A percentile compares a stretch with the other conserved stretches of the same genome.
These are phyloP conservation scores for Trichogramma evanescens DNA, from an alignment of 2,888 invertebrate genomes.

Conservation along the genomic window DNA sequence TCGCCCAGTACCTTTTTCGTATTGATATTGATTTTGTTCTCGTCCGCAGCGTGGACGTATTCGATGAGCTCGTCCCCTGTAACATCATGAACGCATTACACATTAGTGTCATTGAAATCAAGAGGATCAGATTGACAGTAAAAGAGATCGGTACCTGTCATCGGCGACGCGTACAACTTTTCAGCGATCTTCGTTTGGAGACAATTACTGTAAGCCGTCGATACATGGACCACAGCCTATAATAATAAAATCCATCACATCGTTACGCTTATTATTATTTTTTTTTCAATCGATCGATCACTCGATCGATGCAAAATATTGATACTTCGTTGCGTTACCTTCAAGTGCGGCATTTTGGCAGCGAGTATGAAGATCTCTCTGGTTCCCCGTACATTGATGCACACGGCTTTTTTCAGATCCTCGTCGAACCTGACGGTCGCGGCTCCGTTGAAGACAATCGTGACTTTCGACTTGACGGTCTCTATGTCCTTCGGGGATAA, in stretches of 20 bases:
- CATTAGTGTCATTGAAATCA: not conserved
- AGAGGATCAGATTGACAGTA: not conserved
- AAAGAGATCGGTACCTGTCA: slow-evolving; percentile 45
- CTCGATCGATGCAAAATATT: no score
- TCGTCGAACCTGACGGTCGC: slow-evolving; percentile 90
- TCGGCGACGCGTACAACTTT: slow-evolving; percentile 45
- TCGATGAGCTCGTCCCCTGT: slow-evolving; percentile 41
- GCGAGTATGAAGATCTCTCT: slow-evolving; percentile 68
- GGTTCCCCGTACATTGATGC: slow-evolving; percentile 74
- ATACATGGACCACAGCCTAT: slow-evolving; percentile 68
- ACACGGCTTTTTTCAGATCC: slow-evolving; percentile 66
- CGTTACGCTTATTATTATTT: not conserved
- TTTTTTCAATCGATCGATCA: not conserved
- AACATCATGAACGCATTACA: not conserved
- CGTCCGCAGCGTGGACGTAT: slow-evolving; percentile 40
- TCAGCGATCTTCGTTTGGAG: slow-evolving; percentile 42
- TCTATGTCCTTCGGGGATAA: slow-evolving; percentile 57
- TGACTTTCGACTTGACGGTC: slow-evolving; percentile 58
- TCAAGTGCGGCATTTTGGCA: slow-evolving; percentile 63
- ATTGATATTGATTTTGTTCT: slow-evolving; percentile 40
- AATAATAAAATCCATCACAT: not conserved
- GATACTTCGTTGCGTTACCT: slow-evolving; percentile 47
- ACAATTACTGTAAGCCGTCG: slow-evolving; percentile 77
- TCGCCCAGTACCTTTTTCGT: slow-evolving; percentile 40
- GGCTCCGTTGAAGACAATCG: slow-evolving; percentile 74